These are phyloP conservation scores for Neosilurus hyrtlii DNA, from an alignment of 2,797 vertebrate genomes.

Conservation along the genomic window DNA sequence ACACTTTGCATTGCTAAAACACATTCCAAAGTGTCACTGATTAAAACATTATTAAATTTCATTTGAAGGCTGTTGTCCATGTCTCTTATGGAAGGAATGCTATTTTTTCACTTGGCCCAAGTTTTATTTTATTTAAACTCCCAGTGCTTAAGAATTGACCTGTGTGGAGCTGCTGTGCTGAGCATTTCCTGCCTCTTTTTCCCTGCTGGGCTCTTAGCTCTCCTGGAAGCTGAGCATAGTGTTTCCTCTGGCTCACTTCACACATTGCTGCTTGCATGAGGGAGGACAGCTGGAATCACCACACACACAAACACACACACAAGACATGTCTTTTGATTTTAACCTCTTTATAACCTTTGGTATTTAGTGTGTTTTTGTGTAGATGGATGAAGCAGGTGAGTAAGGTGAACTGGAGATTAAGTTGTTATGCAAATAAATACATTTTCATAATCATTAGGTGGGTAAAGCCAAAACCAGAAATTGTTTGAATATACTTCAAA, in stretches of 20 bases:
- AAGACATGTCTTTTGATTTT: not conserved
- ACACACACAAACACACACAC: not conserved
- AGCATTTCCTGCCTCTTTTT: conserved; percentile 43
- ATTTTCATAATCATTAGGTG: not conserved
- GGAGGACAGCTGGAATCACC: conserved; percentile 65
- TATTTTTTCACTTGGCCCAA: conserved; percentile 39
- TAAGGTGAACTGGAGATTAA: not conserved
- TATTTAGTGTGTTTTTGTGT: conserved; percentile 27
- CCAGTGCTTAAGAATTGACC: conserved; percentile 36
- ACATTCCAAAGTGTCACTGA: conserved; percentile 33
- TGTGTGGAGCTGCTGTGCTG: conserved; percentile 31
- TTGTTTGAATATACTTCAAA: not conserved
- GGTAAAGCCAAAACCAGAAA: not conserved
- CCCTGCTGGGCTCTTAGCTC: conserved; percentile 19
- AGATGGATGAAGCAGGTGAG: not conserved
- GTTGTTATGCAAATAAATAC: not conserved
- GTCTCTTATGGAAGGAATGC: conserved; percentile 40
- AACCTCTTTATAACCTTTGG: conserved; percentile 21
- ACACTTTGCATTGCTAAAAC: not conserved
- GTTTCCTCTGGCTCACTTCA: conserved; percentile 38
- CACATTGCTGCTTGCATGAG: conserved; percentile 52
- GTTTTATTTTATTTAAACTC: conserved; percentile 48
- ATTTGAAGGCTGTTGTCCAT: conserved; percentile 27
- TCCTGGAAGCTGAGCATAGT: conserved; percentile 35
- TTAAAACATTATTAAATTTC: conserved; percentile 34